Evolutionary conservation across 2,113 vertebrate genomes (phyloP), one percentile per base, ranked within the genome.

Genomic region (Indri indri): DNA sequence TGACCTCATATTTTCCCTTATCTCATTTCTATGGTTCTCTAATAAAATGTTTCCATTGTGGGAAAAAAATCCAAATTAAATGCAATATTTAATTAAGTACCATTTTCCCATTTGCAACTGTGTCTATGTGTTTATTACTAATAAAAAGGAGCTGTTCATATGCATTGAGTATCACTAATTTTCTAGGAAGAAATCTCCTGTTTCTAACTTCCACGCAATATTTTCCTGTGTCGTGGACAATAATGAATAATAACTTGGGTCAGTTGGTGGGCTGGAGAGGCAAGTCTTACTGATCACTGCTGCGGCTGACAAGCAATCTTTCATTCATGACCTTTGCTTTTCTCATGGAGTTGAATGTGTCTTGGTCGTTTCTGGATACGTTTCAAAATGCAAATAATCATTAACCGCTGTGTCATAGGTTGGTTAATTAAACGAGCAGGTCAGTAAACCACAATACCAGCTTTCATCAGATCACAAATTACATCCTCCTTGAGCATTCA

Each of bases 1-100:
- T 95, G 94, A 96, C 20, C 50, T 97, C 94, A 97, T 88, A 54
- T 94, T 97, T 95, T 96, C 96, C 96, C 63, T 96, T 89, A 73
- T 86, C 66, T 97, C 94, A 97, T 96, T 68, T 94, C 95, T 79
- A 16, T 83, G 87, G 40, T 80, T 97, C 63, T 93, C 77, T 90
- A 95, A 91, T 90, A 84, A 74, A 94, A 68, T 95, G 63, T 94
- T 97, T 96, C 81, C 91, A 95, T 81, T 94, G 93, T 68, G 82
- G 16, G 50, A 45, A 57, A 54, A 23, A 30, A 59, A 14, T 57
- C 54, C 80, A 93, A 61, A 91, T 94, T 91, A 85, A 91, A 86
- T 45, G 8, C 23, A 91, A 71, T 71, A 34, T 93, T 54, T 96
- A 94, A 96, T 59, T 96, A 94, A 96, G 87, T 82, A 18, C 23